Evolutionary conservation across 2,797 vertebrate species (phyloP).

Genomic region (Xerus rutilus): DNA sequence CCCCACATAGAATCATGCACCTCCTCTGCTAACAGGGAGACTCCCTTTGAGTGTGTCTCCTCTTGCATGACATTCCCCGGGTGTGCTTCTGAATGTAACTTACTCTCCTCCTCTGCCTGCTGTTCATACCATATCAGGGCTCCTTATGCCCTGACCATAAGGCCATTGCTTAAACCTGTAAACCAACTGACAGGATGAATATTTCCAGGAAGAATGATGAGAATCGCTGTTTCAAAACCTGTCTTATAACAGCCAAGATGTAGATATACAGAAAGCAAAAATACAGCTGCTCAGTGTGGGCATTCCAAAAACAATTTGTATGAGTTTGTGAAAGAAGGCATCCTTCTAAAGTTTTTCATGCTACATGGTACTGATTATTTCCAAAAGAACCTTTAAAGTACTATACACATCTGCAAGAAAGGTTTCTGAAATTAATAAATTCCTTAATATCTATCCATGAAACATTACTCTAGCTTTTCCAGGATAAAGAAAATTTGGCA

Average conservation of each 20-base stretch:
- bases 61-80: neutral
- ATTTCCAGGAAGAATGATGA: neutral
- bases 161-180: neutral
- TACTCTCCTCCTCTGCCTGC: neutral
- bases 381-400: neutral
- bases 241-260: neutral
- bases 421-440: constrained; percentile 28
- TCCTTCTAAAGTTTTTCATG: neutral
- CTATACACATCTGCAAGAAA: neutral
- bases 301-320: neutral
- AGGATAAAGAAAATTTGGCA: constrained; percentile 43
- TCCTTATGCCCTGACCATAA: neutral
- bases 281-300: neutral
- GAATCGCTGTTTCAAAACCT: neutral
- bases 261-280: constrained; percentile 17
- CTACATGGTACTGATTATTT: neutral
- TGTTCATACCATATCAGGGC: neutral
- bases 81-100: neutral
- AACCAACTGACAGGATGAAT: neutral
- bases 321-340: neutral
- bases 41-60: neutral
- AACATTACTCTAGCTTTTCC: neutral
- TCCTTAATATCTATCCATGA: neutral
- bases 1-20: neutral
- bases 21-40: neutral